A percentile compares a stretch with the other conserved stretches of the same genome.
These are phyloP conservation scores for Ylistrum balloti DNA, from an alignment of 1,140 invertebrate species.

Conservation along the genomic window DNA sequence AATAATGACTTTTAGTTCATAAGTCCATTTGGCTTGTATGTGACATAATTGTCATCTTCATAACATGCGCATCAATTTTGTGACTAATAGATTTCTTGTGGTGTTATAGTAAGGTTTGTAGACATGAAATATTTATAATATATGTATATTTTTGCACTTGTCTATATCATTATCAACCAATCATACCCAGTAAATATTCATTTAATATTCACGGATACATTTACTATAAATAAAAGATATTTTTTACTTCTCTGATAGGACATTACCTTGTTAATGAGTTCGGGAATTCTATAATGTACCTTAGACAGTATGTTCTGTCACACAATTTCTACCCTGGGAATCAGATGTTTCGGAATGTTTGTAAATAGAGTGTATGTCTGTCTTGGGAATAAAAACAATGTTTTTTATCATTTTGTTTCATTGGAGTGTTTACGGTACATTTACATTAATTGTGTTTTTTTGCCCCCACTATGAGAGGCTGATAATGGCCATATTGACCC, in stretches of 20 bases:
- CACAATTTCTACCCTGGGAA: neutral
- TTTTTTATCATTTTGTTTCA: conserved; percentile 22
- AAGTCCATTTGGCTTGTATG: too few relatives aligned
- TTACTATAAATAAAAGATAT: neutral
- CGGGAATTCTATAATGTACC: neutral
- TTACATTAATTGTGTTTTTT: conserved; percentile 14
- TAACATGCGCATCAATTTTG: neutral
- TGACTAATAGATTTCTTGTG: neutral
- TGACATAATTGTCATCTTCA: neutral
- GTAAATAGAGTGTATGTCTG: neutral
- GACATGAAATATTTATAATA: neutral
- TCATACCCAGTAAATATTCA: neutral
- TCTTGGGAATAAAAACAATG: conserved; percentile 2
- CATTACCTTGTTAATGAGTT: neutral
- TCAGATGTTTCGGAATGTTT: neutral
- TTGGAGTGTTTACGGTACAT: neutral
- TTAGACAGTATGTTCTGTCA: too few relatives aligned
- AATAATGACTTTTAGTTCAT: too few relatives aligned
- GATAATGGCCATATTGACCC: neutral
- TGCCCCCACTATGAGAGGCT: neutral
- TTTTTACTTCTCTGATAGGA: neutral
- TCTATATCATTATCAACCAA: neutral
- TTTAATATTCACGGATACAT: conserved; percentile 2
- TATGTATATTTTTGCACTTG: neutral
- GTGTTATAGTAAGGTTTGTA: neutral